These are phyloP conservation scores for Forbesichthys papilliferus DNA, from an alignment of 2,113 vertebrate genomes.

Conservation along the genomic window DNA sequence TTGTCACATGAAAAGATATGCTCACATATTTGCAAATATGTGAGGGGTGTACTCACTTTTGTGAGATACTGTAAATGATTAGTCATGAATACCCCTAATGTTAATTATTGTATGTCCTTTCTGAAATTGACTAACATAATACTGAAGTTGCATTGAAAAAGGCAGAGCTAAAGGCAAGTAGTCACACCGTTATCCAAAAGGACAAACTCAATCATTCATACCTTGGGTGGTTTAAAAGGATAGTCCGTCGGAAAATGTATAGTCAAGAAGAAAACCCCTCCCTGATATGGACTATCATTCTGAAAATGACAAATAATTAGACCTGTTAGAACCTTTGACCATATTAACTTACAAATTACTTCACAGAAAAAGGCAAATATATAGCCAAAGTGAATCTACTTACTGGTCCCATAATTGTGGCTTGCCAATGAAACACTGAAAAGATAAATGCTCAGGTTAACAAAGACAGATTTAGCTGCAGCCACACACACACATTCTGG, in stretches of 20 bases:
- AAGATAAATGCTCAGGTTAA: slow-evolving; percentile 28
- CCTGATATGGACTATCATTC: slow-evolving; percentile 82
- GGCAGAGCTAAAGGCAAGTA: too few species aligned
- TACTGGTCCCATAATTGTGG: slow-evolving; percentile 76
- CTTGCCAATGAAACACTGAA: slow-evolving; percentile 80
- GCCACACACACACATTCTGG: slow-evolving; percentile 18
- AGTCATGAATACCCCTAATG: too few species aligned
- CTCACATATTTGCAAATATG: too few species aligned
- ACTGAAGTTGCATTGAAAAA: too few species aligned
- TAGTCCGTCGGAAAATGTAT: slow-evolving; percentile 84
- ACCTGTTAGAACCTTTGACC: background rate
- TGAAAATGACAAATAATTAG: slow-evolving; percentile 31
- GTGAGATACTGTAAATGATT: too few species aligned
- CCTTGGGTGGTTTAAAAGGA: slow-evolving; percentile 84
- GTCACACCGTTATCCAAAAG: background rate
- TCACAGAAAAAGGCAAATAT: background rate
- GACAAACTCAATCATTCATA: slow-evolving; percentile 5
- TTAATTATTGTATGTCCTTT: too few species aligned
- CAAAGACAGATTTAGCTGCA: background rate
- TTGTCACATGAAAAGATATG: too few species aligned
- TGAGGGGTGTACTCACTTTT: too few species aligned
- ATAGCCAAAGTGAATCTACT: background rate
- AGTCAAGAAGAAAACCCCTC: slow-evolving; percentile 82
- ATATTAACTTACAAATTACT: background rate
- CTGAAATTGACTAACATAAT: too few species aligned